Conservation (phyloP, 2,113 vertebrate genomes). For the Cyanoderma ruficeps region DNA sequence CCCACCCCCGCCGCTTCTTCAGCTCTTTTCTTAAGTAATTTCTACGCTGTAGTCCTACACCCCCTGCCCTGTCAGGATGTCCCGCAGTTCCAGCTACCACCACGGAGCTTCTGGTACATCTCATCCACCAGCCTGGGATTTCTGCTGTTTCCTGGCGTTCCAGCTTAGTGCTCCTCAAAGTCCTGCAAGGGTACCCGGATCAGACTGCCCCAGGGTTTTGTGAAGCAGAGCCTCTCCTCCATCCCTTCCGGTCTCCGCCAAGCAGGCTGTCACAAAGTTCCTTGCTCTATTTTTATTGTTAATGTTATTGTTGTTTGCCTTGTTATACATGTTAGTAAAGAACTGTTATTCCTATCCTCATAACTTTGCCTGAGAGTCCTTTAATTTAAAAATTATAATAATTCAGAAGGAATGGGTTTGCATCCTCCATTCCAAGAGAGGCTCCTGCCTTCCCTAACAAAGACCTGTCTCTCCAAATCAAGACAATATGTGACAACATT, state of each 20-base stretch:
- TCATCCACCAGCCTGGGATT: neutral
- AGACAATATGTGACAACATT: neutral
- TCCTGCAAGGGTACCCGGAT: neutral
- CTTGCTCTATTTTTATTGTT: neutral
- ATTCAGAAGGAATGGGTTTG: neutral
- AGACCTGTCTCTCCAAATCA: neutral
- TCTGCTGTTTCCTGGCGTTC: neutral
- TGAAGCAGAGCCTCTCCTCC: neutral
- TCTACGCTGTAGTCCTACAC: neutral
- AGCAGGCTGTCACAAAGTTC: neutral
- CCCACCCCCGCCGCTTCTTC: neutral
- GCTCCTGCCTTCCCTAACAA: neutral
- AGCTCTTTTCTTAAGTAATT: neutral
- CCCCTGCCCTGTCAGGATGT: neutral
- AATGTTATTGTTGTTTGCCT: neutral
- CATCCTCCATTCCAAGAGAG: neutral
- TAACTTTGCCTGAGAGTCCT: neutral
- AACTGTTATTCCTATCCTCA: neutral
- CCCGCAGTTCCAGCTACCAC: neutral
- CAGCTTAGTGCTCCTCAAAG: neutral
- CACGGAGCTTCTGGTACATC: neutral
- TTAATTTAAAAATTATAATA: neutral
- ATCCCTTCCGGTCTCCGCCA: neutral
- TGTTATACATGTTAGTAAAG: neutral
- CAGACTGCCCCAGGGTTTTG: neutral